Percentiles rank a stretch among this genome's conserved stretches.
These are phyloP conservation scores for Amazona guildingii DNA, from an alignment of 2,113 vertebrate genomes.

Conservation along the genomic window DNA sequence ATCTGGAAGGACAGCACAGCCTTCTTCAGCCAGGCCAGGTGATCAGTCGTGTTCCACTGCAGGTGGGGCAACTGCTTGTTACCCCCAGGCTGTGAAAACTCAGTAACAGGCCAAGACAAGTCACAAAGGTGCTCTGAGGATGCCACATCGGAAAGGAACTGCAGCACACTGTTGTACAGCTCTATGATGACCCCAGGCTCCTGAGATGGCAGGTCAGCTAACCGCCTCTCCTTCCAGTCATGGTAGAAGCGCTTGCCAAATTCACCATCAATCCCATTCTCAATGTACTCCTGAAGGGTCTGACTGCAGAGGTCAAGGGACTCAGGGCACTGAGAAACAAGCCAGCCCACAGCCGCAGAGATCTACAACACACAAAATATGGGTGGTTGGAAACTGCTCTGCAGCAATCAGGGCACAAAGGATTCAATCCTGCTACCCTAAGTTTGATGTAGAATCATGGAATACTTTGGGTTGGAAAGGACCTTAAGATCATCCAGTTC, in stretches of 20 bases:
- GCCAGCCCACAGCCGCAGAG: slow-evolving; percentile 81
- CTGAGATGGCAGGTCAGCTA: slow-evolving; percentile 75
- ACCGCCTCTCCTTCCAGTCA: slow-evolving; percentile 78
- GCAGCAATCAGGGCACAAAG: background rate
- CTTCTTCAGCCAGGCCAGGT: slow-evolving; percentile 86
- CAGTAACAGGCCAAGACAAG: slow-evolving; percentile 88
- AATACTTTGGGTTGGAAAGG: background rate
- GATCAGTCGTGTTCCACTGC: slow-evolving; percentile 83
- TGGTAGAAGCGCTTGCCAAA: slow-evolving; percentile 82
- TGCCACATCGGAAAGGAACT: slow-evolving; percentile 79
- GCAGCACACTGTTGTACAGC: slow-evolving; percentile 86
- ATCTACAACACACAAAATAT: slow-evolving; percentile 66
- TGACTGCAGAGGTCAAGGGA: slow-evolving; percentile 80
- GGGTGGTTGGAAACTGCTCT: background rate
- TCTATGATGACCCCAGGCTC: slow-evolving; percentile 79
- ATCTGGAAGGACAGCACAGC: slow-evolving; percentile 87
- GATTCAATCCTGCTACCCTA: background rate
- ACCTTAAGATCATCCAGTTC: background rate
- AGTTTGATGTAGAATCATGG: background rate
- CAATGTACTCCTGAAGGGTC: slow-evolving; percentile 84
- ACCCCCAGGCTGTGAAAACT: slow-evolving; percentile 81
- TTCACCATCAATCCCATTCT: slow-evolving; percentile 79
- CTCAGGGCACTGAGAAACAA: slow-evolving; percentile 77
- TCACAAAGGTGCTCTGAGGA: slow-evolving; percentile 79
- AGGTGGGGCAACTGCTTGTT: slow-evolving; percentile 81